phyloP scores from a whole-genome alignment of 1,140 invertebrate genomes.

The Diprion similis region DNA sequence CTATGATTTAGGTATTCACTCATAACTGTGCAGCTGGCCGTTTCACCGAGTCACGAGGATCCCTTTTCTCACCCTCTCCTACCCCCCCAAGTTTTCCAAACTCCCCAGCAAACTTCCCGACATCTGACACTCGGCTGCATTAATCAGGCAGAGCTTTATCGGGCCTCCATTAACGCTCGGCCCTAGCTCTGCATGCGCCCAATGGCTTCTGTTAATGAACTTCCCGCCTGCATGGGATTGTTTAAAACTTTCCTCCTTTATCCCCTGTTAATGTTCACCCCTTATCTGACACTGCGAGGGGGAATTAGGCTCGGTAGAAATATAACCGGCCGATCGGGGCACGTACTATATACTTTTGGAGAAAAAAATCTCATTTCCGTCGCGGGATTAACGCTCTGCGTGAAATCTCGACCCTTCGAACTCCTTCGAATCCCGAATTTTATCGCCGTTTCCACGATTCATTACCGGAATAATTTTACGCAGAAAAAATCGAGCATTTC shows the following conservation, averaged over 20 bases:
- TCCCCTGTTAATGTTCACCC: conserved; percentile 23
- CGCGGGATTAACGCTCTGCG: neutral
- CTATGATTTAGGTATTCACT: too few relatives aligned
- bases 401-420: too few relatives aligned
- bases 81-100: too few relatives aligned
- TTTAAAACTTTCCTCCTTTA: conserved; percentile 28
- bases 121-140: conserved; percentile 8
- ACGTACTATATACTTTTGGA: conserved; percentile 19
- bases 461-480: too few relatives aligned
- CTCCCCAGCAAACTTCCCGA: neutral
- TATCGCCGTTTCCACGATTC: too few relatives aligned
- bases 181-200: neutral
- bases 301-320: conserved; percentile 11
- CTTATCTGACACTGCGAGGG: conserved; percentile 7
- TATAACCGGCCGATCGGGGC: conserved; percentile 25
- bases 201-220: conserved; percentile 2
- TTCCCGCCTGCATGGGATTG: conserved; percentile 21
- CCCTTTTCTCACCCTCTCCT: too few relatives aligned
- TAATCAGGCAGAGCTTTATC: conserved; percentile 14
- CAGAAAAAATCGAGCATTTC: too few relatives aligned
- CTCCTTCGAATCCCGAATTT: too few relatives aligned
- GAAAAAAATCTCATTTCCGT: conserved; percentile 2
- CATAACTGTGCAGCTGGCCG: too few relatives aligned
- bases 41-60: too few relatives aligned
- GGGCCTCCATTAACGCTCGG: conserved; percentile 17